Conservation (phyloP, 1,140 invertebrate species). For the Linepithema humile region DNA sequence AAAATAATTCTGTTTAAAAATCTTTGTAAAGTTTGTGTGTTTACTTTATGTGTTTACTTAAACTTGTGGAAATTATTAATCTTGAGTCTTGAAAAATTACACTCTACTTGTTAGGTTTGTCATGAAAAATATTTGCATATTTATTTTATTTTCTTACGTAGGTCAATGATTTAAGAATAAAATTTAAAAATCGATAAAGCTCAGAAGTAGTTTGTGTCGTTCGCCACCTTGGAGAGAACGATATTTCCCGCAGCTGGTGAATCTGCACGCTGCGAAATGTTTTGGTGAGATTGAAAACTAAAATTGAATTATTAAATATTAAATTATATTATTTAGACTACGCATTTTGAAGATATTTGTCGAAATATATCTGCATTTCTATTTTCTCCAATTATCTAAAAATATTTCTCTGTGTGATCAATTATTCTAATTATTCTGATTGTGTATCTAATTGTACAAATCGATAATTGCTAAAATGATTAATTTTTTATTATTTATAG, state of each 20-base stretch:
- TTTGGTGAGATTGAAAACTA: not conserved
- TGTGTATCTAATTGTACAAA: too few species aligned
- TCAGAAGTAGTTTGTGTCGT: not conserved
- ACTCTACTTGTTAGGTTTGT: not conserved
- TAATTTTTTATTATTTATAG: not conserved
- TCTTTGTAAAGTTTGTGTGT: not conserved
- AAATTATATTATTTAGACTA: conserved; percentile 12
- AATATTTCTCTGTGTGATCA: not conserved
- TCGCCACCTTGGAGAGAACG: not conserved
- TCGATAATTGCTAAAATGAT: not conserved
- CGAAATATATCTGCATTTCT: not conserved
- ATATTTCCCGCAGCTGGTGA: conserved; percentile 12
- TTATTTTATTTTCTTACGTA: not conserved
- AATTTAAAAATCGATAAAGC: not conserved
- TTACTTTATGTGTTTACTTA: not conserved
- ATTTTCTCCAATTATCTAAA: not conserved
- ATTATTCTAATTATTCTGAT: not conserved
- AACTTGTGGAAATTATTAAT: not conserved
- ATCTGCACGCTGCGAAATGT: not conserved
- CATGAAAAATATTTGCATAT: not conserved
- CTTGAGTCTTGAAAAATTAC: not conserved
- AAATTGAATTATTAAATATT: conserved; percentile 3
- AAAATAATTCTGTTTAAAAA: not conserved
- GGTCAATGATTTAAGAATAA: not conserved
- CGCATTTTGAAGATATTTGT: not conserved